A percentile compares a stretch with the other conserved stretches of the same genome.
Evolutionary conservation across 2,888 invertebrate genomes (phyloP).

Genomic region (Teleogryllus oceanicus): DNA sequence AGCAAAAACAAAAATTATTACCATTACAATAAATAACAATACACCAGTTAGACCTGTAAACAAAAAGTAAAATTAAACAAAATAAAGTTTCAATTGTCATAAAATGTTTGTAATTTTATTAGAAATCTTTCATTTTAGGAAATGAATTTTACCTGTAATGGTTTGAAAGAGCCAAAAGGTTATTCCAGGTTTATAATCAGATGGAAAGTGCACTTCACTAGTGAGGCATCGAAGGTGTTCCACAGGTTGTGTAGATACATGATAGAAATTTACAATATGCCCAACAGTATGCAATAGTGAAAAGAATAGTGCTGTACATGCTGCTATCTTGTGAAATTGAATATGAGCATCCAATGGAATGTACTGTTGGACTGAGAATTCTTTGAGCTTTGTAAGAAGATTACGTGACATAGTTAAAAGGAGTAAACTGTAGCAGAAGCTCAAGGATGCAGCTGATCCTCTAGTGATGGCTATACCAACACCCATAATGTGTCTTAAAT

Average conservation of each 20-base stretch:
- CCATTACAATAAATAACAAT: conserved; percentile 82
- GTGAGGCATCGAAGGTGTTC: conserved; percentile 90
- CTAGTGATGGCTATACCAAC: conserved; percentile 93
- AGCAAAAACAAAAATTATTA: conserved; percentile 94
- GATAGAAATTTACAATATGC: conserved; percentile 95
- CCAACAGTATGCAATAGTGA: conserved; percentile 89
- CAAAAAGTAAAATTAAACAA: conserved; percentile 23
- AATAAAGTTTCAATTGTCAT: too few relatives aligned
- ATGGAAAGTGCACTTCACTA: conserved; percentile 88
- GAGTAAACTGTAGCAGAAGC: conserved; percentile 89
- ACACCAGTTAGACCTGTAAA: conserved; percentile 78
- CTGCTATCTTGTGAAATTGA: conserved; percentile 95
- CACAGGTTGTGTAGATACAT: conserved; percentile 91
- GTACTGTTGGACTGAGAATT: conserved; percentile 89
- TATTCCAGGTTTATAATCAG: conserved; percentile 90
- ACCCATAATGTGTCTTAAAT: conserved; percentile 94
- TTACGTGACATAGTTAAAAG: conserved; percentile 91
- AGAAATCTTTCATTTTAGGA: too few relatives aligned
- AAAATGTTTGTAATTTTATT: too few relatives aligned
- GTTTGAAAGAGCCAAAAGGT: conserved; percentile 95
- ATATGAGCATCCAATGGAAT: conserved; percentile 93
- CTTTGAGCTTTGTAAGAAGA: conserved; percentile 86
- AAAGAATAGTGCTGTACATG: conserved; percentile 90
- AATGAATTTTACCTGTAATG: conserved; percentile 66
- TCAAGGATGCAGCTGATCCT: conserved; percentile 89